phyloP scores from a whole-genome alignment of 2,888 invertebrate species.

The Nesidiocoris tenuis region DNA sequence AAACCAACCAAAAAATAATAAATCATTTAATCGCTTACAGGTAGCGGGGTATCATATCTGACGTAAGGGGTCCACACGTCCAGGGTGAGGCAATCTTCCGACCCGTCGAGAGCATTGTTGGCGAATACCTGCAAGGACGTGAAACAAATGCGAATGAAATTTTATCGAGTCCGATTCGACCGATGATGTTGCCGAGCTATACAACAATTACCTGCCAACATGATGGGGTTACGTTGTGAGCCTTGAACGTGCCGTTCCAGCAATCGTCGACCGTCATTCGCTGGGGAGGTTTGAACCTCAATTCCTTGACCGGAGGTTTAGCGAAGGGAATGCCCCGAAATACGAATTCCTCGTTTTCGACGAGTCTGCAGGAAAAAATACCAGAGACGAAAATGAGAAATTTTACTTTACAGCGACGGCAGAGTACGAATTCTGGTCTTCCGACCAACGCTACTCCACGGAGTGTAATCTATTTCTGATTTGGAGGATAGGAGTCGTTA shows the following conservation, averaged over 20 bases:
- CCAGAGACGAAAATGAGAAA: too few species aligned
- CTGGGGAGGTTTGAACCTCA: constrained; percentile 70
- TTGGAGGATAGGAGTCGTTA: too few species aligned
- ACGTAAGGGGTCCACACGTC: constrained; percentile 81
- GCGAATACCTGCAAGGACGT: constrained; percentile 58
- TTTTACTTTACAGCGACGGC: too few species aligned
- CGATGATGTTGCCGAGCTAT: neutral
- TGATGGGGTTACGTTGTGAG: constrained; percentile 65
- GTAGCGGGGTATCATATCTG: constrained; percentile 73
- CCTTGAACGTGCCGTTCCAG: constrained; percentile 73
- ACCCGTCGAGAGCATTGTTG: constrained; percentile 65
- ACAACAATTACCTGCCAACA: constrained; percentile 62
- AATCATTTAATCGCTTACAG: constrained; percentile 53
- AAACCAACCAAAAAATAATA: neutral
- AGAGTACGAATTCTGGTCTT: too few species aligned
- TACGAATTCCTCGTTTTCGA: constrained; percentile 75
- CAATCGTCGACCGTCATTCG: constrained; percentile 69
- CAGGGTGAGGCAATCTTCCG: constrained; percentile 79
- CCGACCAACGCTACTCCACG: too few species aligned
- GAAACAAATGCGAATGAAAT: too few species aligned
- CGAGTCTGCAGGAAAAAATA: constrained; percentile 57
- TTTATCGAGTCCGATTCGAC: neutral
- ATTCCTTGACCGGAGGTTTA: constrained; percentile 66
- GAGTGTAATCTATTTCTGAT: too few species aligned
- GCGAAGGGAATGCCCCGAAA: constrained; percentile 84